phyloP scores from a whole-genome alignment of 2,797 vertebrate species.

The Luscinia megarhynchos region DNA sequence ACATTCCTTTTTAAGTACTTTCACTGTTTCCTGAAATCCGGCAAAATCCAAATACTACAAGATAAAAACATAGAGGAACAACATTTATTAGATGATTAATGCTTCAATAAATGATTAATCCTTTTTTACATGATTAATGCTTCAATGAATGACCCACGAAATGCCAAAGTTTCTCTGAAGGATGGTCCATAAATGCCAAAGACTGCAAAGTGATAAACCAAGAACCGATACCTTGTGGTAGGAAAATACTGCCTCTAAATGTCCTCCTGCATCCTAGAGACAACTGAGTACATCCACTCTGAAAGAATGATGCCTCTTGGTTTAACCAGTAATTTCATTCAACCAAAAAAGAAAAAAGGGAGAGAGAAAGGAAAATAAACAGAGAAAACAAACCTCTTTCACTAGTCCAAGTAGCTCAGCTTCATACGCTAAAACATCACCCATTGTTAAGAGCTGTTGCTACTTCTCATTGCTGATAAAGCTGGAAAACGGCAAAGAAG shows the following conservation, averaged over 20 bases:
- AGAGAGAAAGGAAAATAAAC: accelerated
- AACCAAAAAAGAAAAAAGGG: not conserved
- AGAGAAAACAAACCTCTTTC: conserved; percentile 83
- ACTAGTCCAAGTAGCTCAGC: conserved; percentile 90
- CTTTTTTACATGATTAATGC: not conserved
- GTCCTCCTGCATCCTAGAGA: not conserved
- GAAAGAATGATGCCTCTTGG: not conserved
- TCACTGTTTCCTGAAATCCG: conserved; percentile 89
- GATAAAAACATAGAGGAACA: not conserved
- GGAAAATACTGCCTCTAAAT: not conserved
- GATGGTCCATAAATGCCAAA: not conserved
- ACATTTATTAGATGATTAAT: not conserved
- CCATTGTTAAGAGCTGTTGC: conserved; percentile 77
- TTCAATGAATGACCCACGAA: not conserved
- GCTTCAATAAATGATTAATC: not conserved
- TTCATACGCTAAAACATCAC: conserved; percentile 87
- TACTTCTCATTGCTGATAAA: not conserved
- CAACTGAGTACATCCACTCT: not conserved
- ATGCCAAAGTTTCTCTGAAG: not conserved
- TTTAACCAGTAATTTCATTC: not conserved
- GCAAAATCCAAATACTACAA: conserved; percentile 90
- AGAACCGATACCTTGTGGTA: not conserved
- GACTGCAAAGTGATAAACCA: not conserved
- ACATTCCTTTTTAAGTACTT: conserved; percentile 90
- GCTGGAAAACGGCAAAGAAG: not conserved